Evolutionary conservation across 2,797 vertebrate genomes (phyloP).

Genomic region (Arctocebus calabarensis): DNA sequence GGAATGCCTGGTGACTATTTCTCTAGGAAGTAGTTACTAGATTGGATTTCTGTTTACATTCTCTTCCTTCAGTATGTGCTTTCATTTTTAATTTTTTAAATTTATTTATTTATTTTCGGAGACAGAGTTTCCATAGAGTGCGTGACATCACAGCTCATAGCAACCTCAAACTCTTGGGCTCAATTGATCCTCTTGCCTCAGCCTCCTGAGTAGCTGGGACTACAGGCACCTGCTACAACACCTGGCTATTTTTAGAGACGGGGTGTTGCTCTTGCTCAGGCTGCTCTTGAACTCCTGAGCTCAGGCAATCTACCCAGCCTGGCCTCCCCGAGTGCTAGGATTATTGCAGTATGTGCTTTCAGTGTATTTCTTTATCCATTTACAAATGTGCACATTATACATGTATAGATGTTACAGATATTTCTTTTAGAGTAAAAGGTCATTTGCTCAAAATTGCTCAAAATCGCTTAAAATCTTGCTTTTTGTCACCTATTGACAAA

Average conservation of each 20-base stretch:
- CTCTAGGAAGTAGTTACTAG: neutral
- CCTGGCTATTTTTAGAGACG: no score
- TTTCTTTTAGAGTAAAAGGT: conserved; percentile 15
- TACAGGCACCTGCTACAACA: no score
- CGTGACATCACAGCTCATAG: no score
- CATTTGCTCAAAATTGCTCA: neutral
- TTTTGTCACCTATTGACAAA: conserved; percentile 6
- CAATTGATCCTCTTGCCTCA: no score
- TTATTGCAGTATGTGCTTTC: neutral
- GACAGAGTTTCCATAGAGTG: no score
- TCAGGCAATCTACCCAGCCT: no score
- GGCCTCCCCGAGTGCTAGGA: no score
- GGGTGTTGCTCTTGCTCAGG: no score
- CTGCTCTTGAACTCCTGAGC: no score
- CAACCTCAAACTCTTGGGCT: no score
- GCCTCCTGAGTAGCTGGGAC: no score
- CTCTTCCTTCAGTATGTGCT: neutral
- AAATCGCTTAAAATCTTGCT: conserved; percentile 23
- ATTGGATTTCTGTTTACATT: neutral
- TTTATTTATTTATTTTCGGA: no score
- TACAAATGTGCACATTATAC: neutral
- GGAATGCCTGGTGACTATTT: neutral
- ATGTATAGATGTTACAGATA: neutral
- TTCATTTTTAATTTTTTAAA: neutral
- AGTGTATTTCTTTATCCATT: neutral